phyloP scores from a whole-genome alignment of 2,888 invertebrate genomes.

The Rotaria macrura region DNA sequence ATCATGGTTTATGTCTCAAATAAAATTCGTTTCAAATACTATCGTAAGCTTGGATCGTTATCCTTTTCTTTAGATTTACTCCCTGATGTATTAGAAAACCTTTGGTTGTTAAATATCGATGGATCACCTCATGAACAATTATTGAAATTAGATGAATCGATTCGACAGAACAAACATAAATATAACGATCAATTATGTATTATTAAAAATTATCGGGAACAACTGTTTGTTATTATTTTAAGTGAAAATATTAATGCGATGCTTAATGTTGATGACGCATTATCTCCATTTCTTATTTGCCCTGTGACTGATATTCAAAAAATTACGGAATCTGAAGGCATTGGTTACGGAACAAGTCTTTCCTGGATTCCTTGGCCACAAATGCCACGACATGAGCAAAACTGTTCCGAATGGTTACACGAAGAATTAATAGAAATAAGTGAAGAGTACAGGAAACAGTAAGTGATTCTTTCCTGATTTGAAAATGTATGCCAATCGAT shows the following conservation, averaged over 20 bases:
- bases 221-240: neutral
- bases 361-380: neutral
- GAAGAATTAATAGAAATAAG: too few relatives aligned
- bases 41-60: neutral
- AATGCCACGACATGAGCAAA: neutral
- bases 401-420: neutral
- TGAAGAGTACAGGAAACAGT: too few relatives aligned
- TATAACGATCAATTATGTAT: neutral
- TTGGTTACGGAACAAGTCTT: neutral
- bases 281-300: neutral
- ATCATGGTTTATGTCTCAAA: neutral
- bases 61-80: neutral
- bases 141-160: neutral
- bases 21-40: neutral
- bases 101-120: neutral
- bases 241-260: neutral
- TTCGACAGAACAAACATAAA: neutral
- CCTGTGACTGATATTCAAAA: neutral
- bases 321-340: neutral
- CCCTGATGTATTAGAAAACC: neutral
- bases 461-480: too few relatives aligned
- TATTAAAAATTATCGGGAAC: neutral
- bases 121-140: neutral
- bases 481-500: too few relatives aligned
- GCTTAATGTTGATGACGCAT: neutral